These are phyloP conservation scores for Amblyraja radiata DNA, from an alignment of 2,797 vertebrate species.

Conservation along the genomic window DNA sequence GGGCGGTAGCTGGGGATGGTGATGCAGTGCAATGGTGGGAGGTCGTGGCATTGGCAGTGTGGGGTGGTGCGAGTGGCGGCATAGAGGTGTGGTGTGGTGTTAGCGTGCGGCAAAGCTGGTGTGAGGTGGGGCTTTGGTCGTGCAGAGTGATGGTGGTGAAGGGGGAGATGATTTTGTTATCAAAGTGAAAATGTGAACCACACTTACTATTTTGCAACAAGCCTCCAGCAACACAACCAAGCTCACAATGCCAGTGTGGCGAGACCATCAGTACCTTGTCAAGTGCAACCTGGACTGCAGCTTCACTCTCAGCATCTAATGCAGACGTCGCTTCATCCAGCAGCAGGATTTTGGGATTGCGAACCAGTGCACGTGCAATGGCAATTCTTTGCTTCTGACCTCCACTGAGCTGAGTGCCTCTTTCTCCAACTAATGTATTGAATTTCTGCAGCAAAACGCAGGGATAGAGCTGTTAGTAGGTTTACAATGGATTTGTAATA, in stretches of 20 bases:
- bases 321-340: conserved; percentile 91
- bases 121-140: no score
- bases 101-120: no score
- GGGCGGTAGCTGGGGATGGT: no score
- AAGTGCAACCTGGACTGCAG: conserved; percentile 79
- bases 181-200: neutral
- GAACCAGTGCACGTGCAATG: conserved; percentile 83
- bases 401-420: conserved; percentile 86
- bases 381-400: conserved; percentile 94
- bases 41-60: no score
- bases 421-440: conserved; percentile 82
- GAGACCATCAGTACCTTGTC: conserved; percentile 69
- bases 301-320: conserved; percentile 86
- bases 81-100: no score
- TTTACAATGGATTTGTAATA: no score
- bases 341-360: conserved; percentile 88
- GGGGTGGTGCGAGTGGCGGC: no score
- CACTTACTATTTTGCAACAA: neutral
- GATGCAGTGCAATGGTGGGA: no score
- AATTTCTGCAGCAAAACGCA: conserved; percentile 66
- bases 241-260: neutral
- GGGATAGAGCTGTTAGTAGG: neutral
- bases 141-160: neutral
- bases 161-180: neutral
- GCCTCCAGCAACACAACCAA: neutral